These are phyloP conservation scores for Tetragonisca angustula DNA, from an alignment of 2,888 invertebrate species.

Conservation along the genomic window DNA sequence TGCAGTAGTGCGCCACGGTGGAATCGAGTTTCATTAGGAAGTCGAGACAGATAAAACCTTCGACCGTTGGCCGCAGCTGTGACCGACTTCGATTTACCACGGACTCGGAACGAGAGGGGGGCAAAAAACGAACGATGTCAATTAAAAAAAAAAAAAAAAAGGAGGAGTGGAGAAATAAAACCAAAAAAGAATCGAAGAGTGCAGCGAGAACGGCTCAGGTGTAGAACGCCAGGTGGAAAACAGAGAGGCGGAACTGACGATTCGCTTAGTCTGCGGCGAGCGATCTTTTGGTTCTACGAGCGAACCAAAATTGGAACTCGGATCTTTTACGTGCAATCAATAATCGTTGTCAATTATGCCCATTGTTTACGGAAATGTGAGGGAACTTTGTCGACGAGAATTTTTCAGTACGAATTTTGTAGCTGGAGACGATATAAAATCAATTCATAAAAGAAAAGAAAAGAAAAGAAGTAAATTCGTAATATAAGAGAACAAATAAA, in stretches of 20 bases:
- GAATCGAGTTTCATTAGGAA: slow-evolving; percentile 47
- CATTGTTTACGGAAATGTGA: no score
- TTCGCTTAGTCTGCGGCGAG: no score
- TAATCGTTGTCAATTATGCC: no score
- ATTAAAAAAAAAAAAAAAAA: background rate
- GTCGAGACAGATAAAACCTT: slow-evolving; percentile 22
- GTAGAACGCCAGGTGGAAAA: background rate
- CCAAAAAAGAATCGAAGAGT: background rate
- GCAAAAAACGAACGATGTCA: background rate
- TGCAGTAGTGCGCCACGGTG: slow-evolving; percentile 4
- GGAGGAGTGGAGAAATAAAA: background rate
- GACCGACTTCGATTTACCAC: slow-evolving; percentile 38
- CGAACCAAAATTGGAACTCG: no score
- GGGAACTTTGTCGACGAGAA: no score
- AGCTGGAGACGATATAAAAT: no score
- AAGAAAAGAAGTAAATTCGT: no score
- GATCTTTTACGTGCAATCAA: no score
- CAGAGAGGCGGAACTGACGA: background rate
- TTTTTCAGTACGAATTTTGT: no score
- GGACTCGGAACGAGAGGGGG: slow-evolving; percentile 4
- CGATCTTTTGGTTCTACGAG: no score
- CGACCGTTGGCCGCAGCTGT: slow-evolving; percentile 46
- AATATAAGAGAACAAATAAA: no score
- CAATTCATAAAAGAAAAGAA: no score
- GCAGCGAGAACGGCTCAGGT: background rate